These are phyloP conservation scores for Notothenia coriiceps DNA, from an alignment of 2,113 vertebrate genomes.

Conservation along the genomic window DNA sequence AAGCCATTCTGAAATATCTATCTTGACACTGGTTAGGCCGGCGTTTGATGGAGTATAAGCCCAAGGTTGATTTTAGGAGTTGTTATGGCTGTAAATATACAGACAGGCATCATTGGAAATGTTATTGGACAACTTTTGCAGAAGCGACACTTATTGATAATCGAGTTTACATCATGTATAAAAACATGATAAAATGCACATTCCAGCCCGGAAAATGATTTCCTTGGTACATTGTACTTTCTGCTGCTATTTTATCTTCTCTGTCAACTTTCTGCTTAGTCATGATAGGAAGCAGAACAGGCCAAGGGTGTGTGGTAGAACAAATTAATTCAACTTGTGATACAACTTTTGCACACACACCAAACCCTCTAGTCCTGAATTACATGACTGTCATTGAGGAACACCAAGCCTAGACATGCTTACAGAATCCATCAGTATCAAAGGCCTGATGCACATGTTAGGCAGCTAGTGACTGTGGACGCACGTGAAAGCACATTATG, in stretches of 20 bases:
- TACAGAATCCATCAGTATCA: constrained; percentile 57
- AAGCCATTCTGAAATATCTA: constrained; percentile 33
- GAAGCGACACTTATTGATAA: background rate
- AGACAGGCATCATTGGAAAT: background rate
- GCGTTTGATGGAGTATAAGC: constrained; percentile 37
- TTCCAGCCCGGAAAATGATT: constrained; percentile 1
- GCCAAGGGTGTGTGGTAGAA: constrained; percentile 53
- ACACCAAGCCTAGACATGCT: constrained; percentile 42
- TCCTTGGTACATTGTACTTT: constrained; percentile 26
- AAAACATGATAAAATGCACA: constrained; percentile 10
- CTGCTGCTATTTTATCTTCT: constrained; percentile 50
- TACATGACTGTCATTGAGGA: constrained; percentile 32
- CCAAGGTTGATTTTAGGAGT: constrained; percentile 26
- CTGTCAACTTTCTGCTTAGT: constrained; percentile 58
- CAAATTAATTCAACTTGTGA: constrained; percentile 47
- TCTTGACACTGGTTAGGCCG: constrained; percentile 25
- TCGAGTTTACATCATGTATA: background rate
- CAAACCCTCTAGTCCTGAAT: constrained; percentile 1
- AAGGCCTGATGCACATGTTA: constrained; percentile 47
- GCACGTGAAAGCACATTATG: constrained; percentile 60
- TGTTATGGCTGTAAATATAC: constrained; percentile 4
- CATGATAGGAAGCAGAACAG: constrained; percentile 57
- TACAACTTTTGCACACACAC: constrained; percentile 39
- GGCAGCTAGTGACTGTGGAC: constrained; percentile 54
- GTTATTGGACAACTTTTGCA: background rate